These are phyloP conservation scores for Embiotoca jacksoni DNA, from an alignment of 2,113 vertebrate genomes.

Conservation along the genomic window DNA sequence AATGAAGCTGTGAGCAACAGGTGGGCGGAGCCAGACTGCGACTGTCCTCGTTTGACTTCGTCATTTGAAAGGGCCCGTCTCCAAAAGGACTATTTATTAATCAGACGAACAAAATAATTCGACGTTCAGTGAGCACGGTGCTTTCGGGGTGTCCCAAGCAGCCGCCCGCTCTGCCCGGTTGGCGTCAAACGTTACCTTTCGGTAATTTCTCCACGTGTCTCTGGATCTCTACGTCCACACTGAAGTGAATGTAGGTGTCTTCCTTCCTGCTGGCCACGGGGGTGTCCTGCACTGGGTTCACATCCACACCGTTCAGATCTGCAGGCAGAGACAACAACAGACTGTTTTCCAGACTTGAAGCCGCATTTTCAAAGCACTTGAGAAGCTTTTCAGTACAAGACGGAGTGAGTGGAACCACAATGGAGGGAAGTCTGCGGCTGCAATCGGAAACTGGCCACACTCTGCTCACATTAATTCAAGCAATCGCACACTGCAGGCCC, in stretches of 20 bases:
- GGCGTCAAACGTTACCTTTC: conserved; percentile 86
- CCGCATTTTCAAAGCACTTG: background rate
- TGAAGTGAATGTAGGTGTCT: conserved; percentile 96
- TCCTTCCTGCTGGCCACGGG: conserved; percentile 95
- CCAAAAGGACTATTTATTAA: too few relatives aligned
- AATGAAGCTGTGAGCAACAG: too few relatives aligned
- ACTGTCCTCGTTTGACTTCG: too few relatives aligned
- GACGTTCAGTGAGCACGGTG: too few relatives aligned
- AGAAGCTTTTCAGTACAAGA: background rate
- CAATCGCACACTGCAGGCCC: too few relatives aligned
- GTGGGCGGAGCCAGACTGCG: too few relatives aligned
- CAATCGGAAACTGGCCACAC: conserved; percentile 4
- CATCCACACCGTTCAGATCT: conserved; percentile 95
- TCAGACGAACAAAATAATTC: too few relatives aligned
- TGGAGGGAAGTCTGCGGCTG: background rate
- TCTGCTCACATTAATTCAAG: too few relatives aligned
- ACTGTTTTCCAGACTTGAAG: background rate
- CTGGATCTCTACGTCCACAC: conserved; percentile 96
- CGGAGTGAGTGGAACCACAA: background rate
- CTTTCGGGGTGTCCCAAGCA: too few relatives aligned
- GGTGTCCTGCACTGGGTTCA: conserved; percentile 96
- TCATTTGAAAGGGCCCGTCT: too few relatives aligned
- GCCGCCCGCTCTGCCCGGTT: too few relatives aligned
- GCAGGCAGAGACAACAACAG: conserved; percentile 18
- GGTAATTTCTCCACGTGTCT: conserved; percentile 96